phyloP scores from a whole-genome alignment of 2,113 vertebrate genomes.

The Phasianus colchicus region DNA sequence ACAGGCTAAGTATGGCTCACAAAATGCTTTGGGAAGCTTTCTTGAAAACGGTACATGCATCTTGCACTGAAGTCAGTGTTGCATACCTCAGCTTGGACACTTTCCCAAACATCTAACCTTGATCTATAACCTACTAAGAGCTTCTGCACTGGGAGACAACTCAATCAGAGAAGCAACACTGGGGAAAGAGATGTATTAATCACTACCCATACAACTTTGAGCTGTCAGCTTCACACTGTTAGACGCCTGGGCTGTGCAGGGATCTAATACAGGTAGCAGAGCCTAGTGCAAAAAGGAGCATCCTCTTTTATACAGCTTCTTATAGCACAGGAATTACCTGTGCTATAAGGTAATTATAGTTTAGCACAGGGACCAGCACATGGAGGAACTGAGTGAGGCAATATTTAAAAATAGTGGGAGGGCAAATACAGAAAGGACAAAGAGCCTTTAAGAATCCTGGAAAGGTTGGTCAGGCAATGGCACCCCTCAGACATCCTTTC shows the following conservation, averaged over 20 bases:
- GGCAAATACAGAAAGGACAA: neutral
- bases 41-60: neutral
- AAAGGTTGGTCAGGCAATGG: neutral
- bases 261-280: neutral
- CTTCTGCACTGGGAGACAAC: neutral
- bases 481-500: neutral
- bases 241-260: neutral
- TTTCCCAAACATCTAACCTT: neutral
- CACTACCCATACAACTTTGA: neutral
- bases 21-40: neutral
- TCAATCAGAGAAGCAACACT: neutral
- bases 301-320: neutral
- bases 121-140: fast-evolving
- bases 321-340: neutral
- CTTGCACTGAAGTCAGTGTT: neutral
- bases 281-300: neutral
- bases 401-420: neutral
- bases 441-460: neutral
- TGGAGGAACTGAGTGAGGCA: neutral
- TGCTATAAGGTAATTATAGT: no score
- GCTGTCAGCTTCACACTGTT: neutral
- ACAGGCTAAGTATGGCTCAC: neutral
- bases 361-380: neutral
- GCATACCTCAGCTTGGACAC: neutral
- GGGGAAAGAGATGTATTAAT: fast-evolving